Evolutionary conservation across 2,888 invertebrate species (phyloP), one percentile per base, ranked within the genome.

Genomic region (Chorisops tibialis): DNA sequence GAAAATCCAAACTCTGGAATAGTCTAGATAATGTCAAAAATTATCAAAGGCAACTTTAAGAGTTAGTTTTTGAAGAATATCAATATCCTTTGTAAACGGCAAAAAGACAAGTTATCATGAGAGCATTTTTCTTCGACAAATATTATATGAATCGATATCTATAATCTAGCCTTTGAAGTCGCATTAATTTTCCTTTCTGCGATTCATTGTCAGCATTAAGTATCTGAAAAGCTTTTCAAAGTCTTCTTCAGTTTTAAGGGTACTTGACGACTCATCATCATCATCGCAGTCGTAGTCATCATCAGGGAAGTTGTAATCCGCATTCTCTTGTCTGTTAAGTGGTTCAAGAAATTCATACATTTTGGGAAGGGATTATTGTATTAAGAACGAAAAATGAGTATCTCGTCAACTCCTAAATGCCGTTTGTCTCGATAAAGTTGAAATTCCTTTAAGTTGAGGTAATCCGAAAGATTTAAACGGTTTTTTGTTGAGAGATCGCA

Each of bases 331-430:
- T 18, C 39, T 38, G 52, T 52, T 18, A 37, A 52, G 37, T 52
- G 52, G 52, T 52, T 52, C 38, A 38, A 18, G 39, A 30, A 39
- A 39, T 52, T 52, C 39, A 52, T 37, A 52, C 39, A 52, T 52
- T 52, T 52, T 52, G 39, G 38, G 18, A 21, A 52, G 38, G 52
- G 52, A 52, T 52, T 52, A 52, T 52, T 52, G 52, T 52, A 37
- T 52, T 52, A 52, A 52, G 38, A 52, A 39, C 19, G 38, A 39
- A 19, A 52, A 22, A 21, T n/a, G 16, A 39, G 52, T 39, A 52
- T 38, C 37, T 37, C 21, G 22, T 38, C 38, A 5, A 41, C 22
- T 22, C 7, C n/a, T 14, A 19, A 12, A n/a, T 9, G n/a, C 24
- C 5, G 22, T 48, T 48, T 22, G 12, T 9, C 21, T 6, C 3